A percentile compares a stretch with the other conserved stretches of the same genome.
Conservation (phyloP, 2,113 vertebrate species). For the Tylochromis polylepis region DNA sequence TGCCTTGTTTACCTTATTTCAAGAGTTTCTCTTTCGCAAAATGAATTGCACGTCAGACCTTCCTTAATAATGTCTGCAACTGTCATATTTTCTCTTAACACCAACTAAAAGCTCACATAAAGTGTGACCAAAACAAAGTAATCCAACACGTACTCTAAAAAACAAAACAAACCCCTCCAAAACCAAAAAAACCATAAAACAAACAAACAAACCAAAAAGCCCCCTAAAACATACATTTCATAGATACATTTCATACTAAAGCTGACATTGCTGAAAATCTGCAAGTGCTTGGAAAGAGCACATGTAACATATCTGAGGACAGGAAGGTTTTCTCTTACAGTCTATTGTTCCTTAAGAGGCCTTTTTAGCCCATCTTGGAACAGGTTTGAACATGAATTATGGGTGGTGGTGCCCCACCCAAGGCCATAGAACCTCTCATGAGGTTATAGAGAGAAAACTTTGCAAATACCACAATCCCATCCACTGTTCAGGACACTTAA, state of each 20-base stretch:
- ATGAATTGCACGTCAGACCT: neutral
- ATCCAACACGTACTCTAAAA: neutral
- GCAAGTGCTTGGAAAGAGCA: neutral
- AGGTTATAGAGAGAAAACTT: neutral
- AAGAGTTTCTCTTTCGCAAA: neutral
- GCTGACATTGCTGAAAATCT: neutral
- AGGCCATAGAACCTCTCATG: neutral
- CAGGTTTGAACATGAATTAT: constrained; percentile 42
- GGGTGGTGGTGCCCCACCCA: constrained; percentile 26
- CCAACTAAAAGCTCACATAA: neutral
- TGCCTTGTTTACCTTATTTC: neutral
- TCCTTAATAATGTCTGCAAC: neutral
- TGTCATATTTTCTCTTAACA: neutral
- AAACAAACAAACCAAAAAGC: rapidly evolving
- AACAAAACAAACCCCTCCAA: neutral
- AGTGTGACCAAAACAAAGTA: neutral
- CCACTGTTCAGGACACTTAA: neutral
- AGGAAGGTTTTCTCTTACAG: neutral
- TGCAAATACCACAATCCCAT: constrained; percentile 1
- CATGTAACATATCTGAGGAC: neutral
- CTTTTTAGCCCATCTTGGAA: neutral
- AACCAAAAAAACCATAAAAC: neutral
- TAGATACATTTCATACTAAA: neutral
- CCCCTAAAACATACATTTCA: neutral
- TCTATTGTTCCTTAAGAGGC: neutral